Evolutionary conservation across 2,113 vertebrate species (phyloP).

Genomic region (Helogale parvula): DNA sequence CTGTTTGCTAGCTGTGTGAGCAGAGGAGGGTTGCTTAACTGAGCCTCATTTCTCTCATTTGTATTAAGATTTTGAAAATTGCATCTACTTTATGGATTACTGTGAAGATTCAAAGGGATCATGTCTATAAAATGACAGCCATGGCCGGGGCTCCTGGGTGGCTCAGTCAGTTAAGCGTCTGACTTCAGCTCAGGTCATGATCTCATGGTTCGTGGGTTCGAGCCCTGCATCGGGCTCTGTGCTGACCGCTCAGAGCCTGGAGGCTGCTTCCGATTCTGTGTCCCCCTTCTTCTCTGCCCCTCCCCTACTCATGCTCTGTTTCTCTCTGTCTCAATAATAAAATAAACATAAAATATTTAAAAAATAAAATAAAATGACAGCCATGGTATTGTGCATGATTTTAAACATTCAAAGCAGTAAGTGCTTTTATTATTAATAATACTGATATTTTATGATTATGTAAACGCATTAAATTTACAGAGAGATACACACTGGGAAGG

Average conservation of each 20-base stretch:
- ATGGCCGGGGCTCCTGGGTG: too few relatives aligned
- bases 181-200: too few relatives aligned
- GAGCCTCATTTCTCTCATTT: background rate
- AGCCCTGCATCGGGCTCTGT: too few relatives aligned
- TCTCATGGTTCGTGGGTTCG: too few relatives aligned
- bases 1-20: background rate
- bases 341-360: too few relatives aligned
- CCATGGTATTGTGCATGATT: background rate
- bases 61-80: background rate
- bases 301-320: too few relatives aligned
- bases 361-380: background rate
- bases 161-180: too few relatives aligned
- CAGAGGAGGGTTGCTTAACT: background rate
- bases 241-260: too few relatives aligned
- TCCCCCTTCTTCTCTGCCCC: too few relatives aligned
- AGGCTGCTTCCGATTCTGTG: too few relatives aligned
- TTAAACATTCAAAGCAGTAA: background rate
- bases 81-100: background rate
- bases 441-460: background rate
- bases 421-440: background rate
- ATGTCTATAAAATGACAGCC: background rate
- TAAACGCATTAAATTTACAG: background rate
- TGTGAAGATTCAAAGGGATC: background rate
- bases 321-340: too few relatives aligned
- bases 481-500: background rate